phyloP scores from a whole-genome alignment of 1,140 invertebrate genomes.

The Cataglyphis hispanica region DNA sequence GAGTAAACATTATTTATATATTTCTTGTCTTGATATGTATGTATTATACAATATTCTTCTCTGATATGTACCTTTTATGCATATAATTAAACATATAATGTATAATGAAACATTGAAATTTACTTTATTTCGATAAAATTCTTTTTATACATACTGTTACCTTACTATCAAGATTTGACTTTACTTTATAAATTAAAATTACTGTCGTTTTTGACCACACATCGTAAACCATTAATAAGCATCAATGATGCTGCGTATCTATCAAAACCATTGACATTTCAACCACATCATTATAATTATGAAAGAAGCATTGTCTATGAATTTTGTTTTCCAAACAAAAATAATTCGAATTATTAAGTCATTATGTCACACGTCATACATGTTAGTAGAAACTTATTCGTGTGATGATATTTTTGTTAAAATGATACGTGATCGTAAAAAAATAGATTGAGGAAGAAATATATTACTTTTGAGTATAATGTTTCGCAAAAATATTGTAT shows the following conservation, averaged over 20 bases:
- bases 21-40: not conserved
- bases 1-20: too few relatives aligned
- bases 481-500: not conserved
- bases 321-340: not conserved
- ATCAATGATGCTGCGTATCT: constrained; percentile 4
- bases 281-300: not conserved
- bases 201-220: not conserved
- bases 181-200: constrained; percentile 30
- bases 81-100: not conserved
- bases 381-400: not conserved
- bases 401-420: not conserved
- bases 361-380: not conserved
- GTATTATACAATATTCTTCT: not conserved
- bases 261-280: not conserved
- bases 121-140: constrained; percentile 2
- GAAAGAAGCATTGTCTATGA: not conserved
- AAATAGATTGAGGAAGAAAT: not conserved
- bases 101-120: not conserved
- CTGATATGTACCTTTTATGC: not conserved
- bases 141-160: not conserved
- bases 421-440: constrained; percentile 4
- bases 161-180: not conserved
- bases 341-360: not conserved
- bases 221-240: not conserved
- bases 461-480: not conserved